A percentile compares a stretch with the other conserved stretches of the same genome.
Evolutionary conservation across 2,888 invertebrate species (phyloP).

Genomic region (Drosophila helvetica): DNA sequence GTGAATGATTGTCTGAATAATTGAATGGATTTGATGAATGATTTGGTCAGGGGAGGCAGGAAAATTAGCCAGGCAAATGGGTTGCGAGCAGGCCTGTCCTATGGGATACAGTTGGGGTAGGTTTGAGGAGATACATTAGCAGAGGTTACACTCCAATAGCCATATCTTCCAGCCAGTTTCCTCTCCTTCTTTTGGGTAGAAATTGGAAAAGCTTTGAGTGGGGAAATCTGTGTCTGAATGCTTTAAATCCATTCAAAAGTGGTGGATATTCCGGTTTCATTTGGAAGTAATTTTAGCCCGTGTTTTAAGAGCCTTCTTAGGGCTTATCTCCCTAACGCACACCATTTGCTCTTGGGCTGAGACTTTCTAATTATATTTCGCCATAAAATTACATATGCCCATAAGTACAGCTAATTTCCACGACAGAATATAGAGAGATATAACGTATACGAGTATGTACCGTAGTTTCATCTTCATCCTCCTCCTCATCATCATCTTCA

Average conservation of each 20-base stretch:
- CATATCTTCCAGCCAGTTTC: background rate
- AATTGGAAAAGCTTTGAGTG: background rate
- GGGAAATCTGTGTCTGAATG: background rate
- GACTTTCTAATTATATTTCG: slow-evolving; percentile 51
- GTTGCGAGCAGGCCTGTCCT: background rate
- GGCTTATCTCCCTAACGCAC: slow-evolving; percentile 52
- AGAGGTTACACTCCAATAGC: background rate
- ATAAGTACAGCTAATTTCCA: slow-evolving; percentile 28
- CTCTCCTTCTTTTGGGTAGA: background rate
- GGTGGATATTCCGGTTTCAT: background rate
- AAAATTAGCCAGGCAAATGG: background rate
- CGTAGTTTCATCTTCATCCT: slow-evolving; percentile 67
- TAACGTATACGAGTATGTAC: slow-evolving; percentile 51
- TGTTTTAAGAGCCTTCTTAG: slow-evolving; percentile 10
- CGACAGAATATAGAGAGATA: slow-evolving; percentile 14
- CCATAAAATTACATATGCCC: slow-evolving; percentile 50
- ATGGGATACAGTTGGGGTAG: background rate
- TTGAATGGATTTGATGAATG: slow-evolving; percentile 48
- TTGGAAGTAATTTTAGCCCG: background rate
- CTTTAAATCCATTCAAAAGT: slow-evolving; percentile 1
- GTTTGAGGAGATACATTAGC: background rate
- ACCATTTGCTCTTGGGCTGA: slow-evolving; percentile 49
- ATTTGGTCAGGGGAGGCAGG: slow-evolving; percentile 11
- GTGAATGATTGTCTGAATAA: slow-evolving; percentile 51
- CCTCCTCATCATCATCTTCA: slow-evolving; percentile 50